Base-by-base conservation (phyloP, 2,113 vertebrate genomes). In the Pardalotus punctatus region DNA sequence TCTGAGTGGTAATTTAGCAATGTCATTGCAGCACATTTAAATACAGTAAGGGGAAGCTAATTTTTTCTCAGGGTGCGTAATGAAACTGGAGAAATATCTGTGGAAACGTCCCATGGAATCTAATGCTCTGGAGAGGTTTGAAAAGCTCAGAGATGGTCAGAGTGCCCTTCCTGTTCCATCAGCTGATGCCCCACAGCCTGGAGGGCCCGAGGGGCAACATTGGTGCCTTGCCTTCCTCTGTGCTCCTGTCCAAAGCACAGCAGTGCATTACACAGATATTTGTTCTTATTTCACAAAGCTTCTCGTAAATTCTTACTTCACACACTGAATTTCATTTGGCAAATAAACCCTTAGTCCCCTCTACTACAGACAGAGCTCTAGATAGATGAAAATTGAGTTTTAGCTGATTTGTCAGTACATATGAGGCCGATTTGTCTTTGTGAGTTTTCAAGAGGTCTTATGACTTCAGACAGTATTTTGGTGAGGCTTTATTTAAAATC, bases 151-250 rank as follows among this genome's bases (percentile, higher is more conserved):
- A 45, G 35, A 7, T 3, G 5, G 22, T 19, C 12, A 23, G 40
- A 27, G 28, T 18, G 7, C 6, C 22, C 9, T 17, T 18, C 9
- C 45, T 81, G 11, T 21, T 35, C 25, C 40, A 14, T 8, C 14
- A 28, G 48, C 8, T 33, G 14, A 20, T 57, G 25, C 18, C 57
- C 51, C n/a, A 38, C 19, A 53, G 25, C 20, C 43, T 65, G 51
- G 22, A 51, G 51, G 57, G 7, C 15, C 27, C 2, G 0, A 66
- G 51, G 40, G 29, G 9, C 29, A 42, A 19, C n/a, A 7, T 16
- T 42, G 25, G 5, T n/a, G 10, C 36, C 23, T 67, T 54, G 8
- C 8, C 5, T 62, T 58, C 36, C 40, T 38, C 5, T 22, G 25
- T 67, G 31, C 20, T 28, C 23, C 58, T 85, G 48, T 62, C 17